Evolutionary conservation across 1,140 invertebrate species (phyloP), one percentile per base, ranked within the genome.

Genomic region (Bemisia tabaci): DNA sequence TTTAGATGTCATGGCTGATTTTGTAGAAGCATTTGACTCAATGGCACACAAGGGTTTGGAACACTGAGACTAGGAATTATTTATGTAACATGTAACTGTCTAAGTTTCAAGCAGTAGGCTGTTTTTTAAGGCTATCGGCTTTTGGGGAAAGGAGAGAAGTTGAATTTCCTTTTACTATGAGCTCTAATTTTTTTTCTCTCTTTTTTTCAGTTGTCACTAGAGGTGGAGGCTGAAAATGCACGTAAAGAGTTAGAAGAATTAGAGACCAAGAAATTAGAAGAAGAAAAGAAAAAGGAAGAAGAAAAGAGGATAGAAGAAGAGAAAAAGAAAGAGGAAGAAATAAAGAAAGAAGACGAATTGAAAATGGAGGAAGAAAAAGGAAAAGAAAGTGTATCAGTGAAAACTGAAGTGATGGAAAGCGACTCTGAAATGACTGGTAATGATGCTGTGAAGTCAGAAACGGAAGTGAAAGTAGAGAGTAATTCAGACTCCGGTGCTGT

Each of bases 391-490:
- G 12, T 12, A 58, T 58, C n/a, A 58, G n/a, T 58, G 12, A 12
- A 12, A n/a, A 12, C 24, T 24, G 17, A 62, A 12, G 9, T 21
- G 24, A 11, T 22, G 9, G 17, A 22, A 17, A 62, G 61, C 17
- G 17, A 24, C 17, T 22, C 9, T 23, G 23, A 17, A 12, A 12
- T 21, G n/a, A n/a, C n/a, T n/a, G n/a, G n/a, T n/a, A n/a, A 26
- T 21, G 39, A 63, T 26, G 27, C 59, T 21, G 23, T 23, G 0
- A 76, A 77, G 27, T 77, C 79, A 65, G 75, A 78, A 64, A 75
- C 69, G 33, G 76, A 77, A 68, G 76, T 76, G 12, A 75, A 79
- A 61, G 77, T 78, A 67, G 73, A 77, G 17, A 66, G 70, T 26
- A 69, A 70, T 11, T 69, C 66, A 2, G 70, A 71, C 61, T 70